Evolutionary conservation across 35 echinoderm and acorn worm species (phyloP), one percentile per base, ranked within the genome.

Genomic region (Ophiothrix spiculata): DNA sequence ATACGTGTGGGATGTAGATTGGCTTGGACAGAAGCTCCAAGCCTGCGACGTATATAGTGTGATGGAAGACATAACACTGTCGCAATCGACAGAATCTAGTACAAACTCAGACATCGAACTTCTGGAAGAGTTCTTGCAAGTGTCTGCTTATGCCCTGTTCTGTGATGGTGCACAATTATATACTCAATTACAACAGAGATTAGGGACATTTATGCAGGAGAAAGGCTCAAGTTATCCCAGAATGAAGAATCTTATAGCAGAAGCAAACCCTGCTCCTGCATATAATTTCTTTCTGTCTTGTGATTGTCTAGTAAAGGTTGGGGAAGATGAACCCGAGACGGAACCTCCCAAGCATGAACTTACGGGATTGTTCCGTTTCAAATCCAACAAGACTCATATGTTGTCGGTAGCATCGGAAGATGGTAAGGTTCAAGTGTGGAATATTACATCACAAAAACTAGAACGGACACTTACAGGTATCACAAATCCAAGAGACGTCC

Each of bases 1-100:
- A 41, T 94, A 94, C 74, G 77, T 98, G 29, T 98, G 95, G 95
- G 83, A 98, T 42, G 80, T 86, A 4, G 85, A 93, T 0, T 97
- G 95, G 95, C 17, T 97, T 28, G 79, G 74, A 34, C 25, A 64
- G 45, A 97, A 97, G 78, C 84, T 97, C 29, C 79, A 87, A 15
- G 64, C 76, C 42, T 91, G 84, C 33, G 92, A 86, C 41, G 88
- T 97, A 13, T 93, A 91, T 35, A 60, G 88, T 75, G 77, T 97
- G 2, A 56, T 97, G 21, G 88, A 93, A n/a, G 95, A 97, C 76
- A 79, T 93, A 25, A 36, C 39, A 15, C 64, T 97, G 74, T 87
- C 88, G n/a, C 85, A 77, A 23, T 56, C 76, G 37, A 56, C 64
- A 46, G 46, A 86, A 73, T 49, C 39, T 25, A 36, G 85, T 15